Evolutionary conservation across 2,113 vertebrate species (phyloP), one percentile per base, ranked within the genome.

Genomic region (Tragelaphus buxtoni): DNA sequence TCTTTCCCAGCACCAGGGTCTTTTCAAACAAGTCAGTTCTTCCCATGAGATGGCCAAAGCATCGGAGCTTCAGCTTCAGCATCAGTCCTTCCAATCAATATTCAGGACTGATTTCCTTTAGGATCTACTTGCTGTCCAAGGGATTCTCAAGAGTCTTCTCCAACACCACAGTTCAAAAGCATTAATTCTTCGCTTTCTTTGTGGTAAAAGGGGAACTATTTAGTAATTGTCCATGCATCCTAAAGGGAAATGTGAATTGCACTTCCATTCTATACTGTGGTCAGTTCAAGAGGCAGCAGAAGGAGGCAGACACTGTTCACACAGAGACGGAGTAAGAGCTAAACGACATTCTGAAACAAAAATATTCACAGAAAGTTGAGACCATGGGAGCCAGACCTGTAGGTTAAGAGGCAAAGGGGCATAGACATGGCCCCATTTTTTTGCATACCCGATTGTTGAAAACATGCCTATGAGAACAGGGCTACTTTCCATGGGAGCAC

Each of bases 401-500:
- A 13, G 45, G 18, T 2, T 9, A 39, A 51, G 60, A 17, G 39
- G n/a, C 58, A 24, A 17, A 90, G 42, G 7, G 47, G 42, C 60
- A 16, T 6, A 13, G n/a, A 22, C 83, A 28, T 32, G 5, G 4
- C 30, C 18, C 10, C 74, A 8, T 20, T 39, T 0, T 17, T n/a
- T 13, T 22, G 53, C 4, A 47, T 65, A 17, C 30, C 5, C 24
- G 1, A 28, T 22, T 12, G n/a, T 51, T 30, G 24, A 60, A 56
- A 30, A 13, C 56, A 2, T 9, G 2, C 42, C 42, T 24, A 32
- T 49, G 47, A 39, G 17, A 22, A 51, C 0, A 2, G 45, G 60
- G 5, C 28, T 22, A 4, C 8, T n/a, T 35, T 79, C 22, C 42
- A 2, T 0, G 7, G 39, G 42, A 3, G 1, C 9, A 3, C 4